phyloP scores from a whole-genome alignment of 1,140 invertebrate species.

The Calephelis nemesis region DNA sequence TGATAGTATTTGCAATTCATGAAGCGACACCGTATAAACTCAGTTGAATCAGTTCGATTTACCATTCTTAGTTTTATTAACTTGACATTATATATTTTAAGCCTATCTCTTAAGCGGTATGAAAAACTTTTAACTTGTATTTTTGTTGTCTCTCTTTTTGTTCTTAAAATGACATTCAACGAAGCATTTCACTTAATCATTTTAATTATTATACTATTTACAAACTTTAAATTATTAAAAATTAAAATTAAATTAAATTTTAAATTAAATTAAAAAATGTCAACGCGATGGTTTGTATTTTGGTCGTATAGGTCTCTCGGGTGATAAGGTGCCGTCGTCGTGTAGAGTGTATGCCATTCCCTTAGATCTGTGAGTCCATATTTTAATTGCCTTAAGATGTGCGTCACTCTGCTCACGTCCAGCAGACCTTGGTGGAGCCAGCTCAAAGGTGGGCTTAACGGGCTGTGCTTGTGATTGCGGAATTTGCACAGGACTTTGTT shows the following conservation, averaged over 20 bases:
- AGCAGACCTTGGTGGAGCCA: slow-evolving; percentile 40
- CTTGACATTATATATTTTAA: too few relatives aligned
- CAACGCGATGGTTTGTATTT: slow-evolving; percentile 28
- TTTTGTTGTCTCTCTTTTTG: too few relatives aligned
- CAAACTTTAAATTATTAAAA: too few relatives aligned
- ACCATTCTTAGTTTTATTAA: too few relatives aligned
- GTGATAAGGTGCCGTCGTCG: slow-evolving; percentile 59
- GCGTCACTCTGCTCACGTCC: slow-evolving; percentile 60
- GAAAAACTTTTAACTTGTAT: too few relatives aligned
- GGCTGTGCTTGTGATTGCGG: background rate
- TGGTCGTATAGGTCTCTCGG: slow-evolving; percentile 44
- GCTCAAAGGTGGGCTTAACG: slow-evolving; percentile 34
- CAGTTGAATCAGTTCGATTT: too few relatives aligned
- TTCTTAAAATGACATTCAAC: too few relatives aligned
- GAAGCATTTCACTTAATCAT: too few relatives aligned
- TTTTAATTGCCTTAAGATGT: slow-evolving; percentile 63
- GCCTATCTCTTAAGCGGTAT: too few relatives aligned
- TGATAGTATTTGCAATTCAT: too few relatives aligned
- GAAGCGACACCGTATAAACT: too few relatives aligned
- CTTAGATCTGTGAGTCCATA: slow-evolving; percentile 68
- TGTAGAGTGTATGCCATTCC: slow-evolving; percentile 68
- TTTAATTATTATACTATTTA: background rate
- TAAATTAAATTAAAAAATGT: slow-evolving; percentile 19
- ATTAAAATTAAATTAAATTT: too few relatives aligned
- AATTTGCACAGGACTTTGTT: slow-evolving; percentile 21